phyloP scores from a whole-genome alignment of 92 coral and sea anemone genomes.

The Palythoa grandis region DNA sequence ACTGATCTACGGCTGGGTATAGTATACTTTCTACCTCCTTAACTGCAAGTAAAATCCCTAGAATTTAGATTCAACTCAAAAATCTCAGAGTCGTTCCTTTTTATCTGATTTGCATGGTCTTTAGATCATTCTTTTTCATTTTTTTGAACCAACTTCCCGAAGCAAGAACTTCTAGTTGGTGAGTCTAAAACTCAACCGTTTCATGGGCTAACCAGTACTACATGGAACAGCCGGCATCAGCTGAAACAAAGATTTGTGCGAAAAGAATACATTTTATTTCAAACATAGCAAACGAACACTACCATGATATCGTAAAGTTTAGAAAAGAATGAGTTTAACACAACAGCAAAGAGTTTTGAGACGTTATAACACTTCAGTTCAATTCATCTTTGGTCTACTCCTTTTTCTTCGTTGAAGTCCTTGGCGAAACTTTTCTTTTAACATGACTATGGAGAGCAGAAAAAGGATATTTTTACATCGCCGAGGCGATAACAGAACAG shows the following conservation, averaged over 20 bases:
- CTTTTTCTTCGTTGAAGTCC: neutral
- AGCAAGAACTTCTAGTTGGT: neutral
- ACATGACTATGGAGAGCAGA: neutral
- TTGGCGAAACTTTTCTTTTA: neutral
- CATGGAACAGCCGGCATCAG: neutral
- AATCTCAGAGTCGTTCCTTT: too few relatives aligned
- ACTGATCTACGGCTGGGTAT: too few relatives aligned
- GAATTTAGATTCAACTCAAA: too few relatives aligned
- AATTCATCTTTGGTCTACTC: neutral
- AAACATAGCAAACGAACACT: neutral
- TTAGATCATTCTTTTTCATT: too few relatives aligned
- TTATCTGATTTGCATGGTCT: too few relatives aligned
- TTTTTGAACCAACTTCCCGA: neutral
- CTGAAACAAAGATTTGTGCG: neutral
- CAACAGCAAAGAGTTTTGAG: neutral
- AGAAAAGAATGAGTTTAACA: neutral
- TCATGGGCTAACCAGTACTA: neutral
- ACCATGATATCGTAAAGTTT: neutral
- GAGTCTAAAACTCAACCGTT: neutral
- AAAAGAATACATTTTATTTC: neutral
- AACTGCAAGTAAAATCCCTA: too few relatives aligned
- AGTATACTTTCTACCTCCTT: too few relatives aligned
- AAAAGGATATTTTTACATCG: slow-evolving; percentile 3
- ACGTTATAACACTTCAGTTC: neutral
- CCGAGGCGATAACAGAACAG: neutral